Evolutionary conservation across 2,888 invertebrate genomes (phyloP).

Genomic region (Drepanosiphum platanoidis): DNA sequence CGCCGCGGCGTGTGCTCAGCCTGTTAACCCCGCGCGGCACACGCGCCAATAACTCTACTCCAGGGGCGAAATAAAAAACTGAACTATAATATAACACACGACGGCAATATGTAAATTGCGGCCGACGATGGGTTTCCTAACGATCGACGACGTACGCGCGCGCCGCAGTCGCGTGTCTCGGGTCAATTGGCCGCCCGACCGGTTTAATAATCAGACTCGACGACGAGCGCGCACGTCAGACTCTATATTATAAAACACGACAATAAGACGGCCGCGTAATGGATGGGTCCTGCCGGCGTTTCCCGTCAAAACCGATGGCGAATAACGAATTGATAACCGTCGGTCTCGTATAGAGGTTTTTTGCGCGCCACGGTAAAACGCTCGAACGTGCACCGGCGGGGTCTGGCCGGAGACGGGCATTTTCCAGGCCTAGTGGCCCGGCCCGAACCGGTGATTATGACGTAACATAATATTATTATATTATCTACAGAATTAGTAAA

Average conservation of each 20-base stretch:
- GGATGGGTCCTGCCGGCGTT: neutral
- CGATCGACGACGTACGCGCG: conserved; percentile 1
- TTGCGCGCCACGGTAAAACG: too few relatives aligned
- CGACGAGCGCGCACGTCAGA: neutral
- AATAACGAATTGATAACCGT: too few relatives aligned
- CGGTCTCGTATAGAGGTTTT: too few relatives aligned
- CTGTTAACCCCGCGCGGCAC: neutral
- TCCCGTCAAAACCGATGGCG: too few relatives aligned
- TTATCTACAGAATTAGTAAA: too few relatives aligned
- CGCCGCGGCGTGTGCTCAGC: neutral
- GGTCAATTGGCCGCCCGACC: conserved; percentile 38
- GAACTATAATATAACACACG: neutral
- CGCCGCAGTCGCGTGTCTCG: conserved; percentile 41
- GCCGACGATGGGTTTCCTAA: conserved; percentile 6
- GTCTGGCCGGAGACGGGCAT: too few relatives aligned
- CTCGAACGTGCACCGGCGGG: too few relatives aligned
- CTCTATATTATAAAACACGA: neutral
- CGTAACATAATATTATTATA: too few relatives aligned
- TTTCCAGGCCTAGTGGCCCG: too few relatives aligned
- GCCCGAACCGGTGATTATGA: neutral
- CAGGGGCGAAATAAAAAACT: neutral
- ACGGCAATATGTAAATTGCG: neutral
- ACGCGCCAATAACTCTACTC: too few relatives aligned
- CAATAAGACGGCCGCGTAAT: too few relatives aligned
- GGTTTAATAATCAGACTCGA: conserved; percentile 34